These are phyloP conservation scores for Antedon bifida DNA, from an alignment of 35 echinoderm and acorn worm genomes.

Conservation along the genomic window DNA sequence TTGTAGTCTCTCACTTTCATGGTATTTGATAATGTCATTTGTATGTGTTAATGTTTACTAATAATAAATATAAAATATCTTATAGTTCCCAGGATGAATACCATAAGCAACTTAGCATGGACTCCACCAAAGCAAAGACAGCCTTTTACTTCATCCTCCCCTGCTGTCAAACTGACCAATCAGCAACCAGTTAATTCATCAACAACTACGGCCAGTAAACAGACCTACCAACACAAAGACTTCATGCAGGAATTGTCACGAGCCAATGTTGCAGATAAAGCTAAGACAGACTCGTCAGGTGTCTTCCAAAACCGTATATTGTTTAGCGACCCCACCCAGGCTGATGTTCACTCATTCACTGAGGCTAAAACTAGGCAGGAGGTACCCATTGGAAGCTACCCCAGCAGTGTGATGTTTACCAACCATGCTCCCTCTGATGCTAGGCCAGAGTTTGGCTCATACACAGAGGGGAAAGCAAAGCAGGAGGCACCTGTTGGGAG, in stretches of 20 bases:
- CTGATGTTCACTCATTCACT: no score
- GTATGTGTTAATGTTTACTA: no score
- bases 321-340: no score
- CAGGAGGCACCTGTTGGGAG: no score
- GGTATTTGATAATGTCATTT: no score
- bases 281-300: no score
- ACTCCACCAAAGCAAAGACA: neutral
- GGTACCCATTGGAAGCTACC: neutral
- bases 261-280: neutral
- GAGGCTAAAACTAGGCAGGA: no score
- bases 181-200: neutral
- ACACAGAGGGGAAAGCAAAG: no score
- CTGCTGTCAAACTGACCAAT: neutral
- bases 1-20: no score
- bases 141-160: neutral
- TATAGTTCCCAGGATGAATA: neutral
- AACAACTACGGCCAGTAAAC: neutral
- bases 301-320: no score
- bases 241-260: neutral
- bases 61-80: no score
- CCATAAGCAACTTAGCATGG: neutral
- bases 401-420: neutral
- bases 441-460: no score
- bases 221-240: neutral
- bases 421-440: neutral